A percentile compares a stretch with the other conserved stretches of the same genome.
These are phyloP conservation scores for Pantherophis vulpinus DNA, from an alignment of 2,797 vertebrate species.

Conservation along the genomic window DNA sequence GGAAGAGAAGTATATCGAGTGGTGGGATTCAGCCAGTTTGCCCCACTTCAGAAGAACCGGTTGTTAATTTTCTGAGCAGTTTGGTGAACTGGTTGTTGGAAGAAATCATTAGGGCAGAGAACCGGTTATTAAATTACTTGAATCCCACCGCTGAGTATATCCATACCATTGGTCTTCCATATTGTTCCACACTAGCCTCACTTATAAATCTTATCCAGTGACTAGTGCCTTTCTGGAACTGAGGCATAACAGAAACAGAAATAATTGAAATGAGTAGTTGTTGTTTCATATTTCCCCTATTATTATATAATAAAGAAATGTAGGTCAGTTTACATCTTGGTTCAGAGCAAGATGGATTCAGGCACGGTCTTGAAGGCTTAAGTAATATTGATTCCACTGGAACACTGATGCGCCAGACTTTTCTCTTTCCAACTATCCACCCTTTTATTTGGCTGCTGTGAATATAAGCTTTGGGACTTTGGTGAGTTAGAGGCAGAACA, in stretches of 20 bases:
- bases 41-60: too few relatives aligned
- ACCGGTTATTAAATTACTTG: too few relatives aligned
- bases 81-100: too few relatives aligned
- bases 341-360: not conserved
- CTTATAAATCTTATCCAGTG: not conserved
- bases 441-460: not conserved
- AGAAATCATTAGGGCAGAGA: too few relatives aligned
- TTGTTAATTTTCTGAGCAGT: too few relatives aligned
- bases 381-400: not conserved
- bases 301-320: not conserved
- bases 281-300: not conserved
- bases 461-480: not conserved
- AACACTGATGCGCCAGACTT: not conserved
- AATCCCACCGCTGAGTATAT: not conserved
- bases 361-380: not conserved
- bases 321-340: not conserved
- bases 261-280: not conserved
- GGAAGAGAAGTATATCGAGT: not conserved
- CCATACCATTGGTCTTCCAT: not conserved
- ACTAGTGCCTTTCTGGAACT: not conserved
- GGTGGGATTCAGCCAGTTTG: too few relatives aligned
- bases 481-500: not conserved
- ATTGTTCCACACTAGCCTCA: not conserved
- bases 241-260: not conserved
- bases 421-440: not conserved